These are phyloP conservation scores for Drosophila lini DNA, from an alignment of 1,140 invertebrate genomes.

Conservation along the genomic window DNA sequence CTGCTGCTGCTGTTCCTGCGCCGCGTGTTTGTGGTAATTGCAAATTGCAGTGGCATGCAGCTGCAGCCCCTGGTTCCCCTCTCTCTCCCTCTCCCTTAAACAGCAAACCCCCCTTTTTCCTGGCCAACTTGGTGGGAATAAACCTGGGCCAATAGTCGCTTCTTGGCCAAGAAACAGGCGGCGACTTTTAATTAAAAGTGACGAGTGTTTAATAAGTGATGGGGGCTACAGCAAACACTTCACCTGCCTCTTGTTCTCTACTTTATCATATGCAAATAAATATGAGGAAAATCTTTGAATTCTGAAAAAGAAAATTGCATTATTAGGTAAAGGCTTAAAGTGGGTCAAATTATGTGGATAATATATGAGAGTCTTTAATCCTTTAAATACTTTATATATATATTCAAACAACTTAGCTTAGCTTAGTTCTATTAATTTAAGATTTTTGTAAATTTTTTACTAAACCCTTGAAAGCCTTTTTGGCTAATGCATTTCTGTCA, in stretches of 20 bases:
- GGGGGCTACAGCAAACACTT: conserved; percentile 29
- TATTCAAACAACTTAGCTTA: background rate
- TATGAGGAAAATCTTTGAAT: background rate
- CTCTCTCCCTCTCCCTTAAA: too few species aligned
- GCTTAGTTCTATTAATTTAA: too few species aligned
- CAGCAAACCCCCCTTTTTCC: background rate
- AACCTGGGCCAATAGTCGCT: conserved; percentile 38
- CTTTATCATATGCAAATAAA: conserved; percentile 18
- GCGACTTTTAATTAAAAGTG: conserved; percentile 83
- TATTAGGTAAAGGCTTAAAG: background rate
- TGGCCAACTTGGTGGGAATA: background rate
- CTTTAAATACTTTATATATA: background rate
- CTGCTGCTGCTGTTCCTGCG: conserved; percentile 23
- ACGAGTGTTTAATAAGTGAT: conserved; percentile 82
- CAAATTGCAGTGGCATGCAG: conserved; percentile 79
- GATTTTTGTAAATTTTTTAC: background rate
- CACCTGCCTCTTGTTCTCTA: background rate
- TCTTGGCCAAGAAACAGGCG: conserved; percentile 29
- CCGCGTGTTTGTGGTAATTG: conserved; percentile 79
- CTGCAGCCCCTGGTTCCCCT: conserved; percentile 4
- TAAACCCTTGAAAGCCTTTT: conserved; percentile 4
- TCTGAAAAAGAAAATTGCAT: background rate
- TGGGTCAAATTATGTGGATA: background rate
- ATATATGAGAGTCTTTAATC: background rate
- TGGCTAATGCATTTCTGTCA: conserved; percentile 58